These are phyloP conservation scores for Lampris incognitus DNA, from an alignment of 2,113 vertebrate genomes.

Conservation along the genomic window DNA sequence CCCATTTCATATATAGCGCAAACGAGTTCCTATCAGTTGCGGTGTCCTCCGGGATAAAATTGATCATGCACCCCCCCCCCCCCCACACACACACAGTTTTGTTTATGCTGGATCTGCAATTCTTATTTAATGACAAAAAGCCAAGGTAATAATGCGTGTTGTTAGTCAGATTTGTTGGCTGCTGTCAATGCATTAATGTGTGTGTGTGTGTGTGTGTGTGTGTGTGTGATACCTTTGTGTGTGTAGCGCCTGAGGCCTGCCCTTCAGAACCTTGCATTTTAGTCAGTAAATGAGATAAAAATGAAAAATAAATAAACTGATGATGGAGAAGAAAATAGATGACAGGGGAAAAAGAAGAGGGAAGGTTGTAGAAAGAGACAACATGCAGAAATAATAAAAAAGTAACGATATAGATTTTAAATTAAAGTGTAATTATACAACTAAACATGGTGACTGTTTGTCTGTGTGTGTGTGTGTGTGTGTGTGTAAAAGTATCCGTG, in stretches of 20 bases:
- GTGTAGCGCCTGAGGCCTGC: constrained; percentile 30
- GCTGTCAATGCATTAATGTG: constrained; percentile 18
- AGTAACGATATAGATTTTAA: constrained; percentile 4
- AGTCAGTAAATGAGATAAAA: constrained; percentile 34
- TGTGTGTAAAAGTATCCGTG: background rate
- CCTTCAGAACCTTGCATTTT: constrained; percentile 44
- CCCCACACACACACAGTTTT: background rate
- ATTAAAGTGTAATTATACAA: constrained; percentile 2
- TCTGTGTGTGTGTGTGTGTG: background rate
- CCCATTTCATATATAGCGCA: background rate
- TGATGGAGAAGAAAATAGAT: constrained; percentile 36
- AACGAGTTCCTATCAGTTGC: background rate
- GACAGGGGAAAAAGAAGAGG: background rate
- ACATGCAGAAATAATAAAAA: background rate
- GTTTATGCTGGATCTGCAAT: constrained; percentile 1
- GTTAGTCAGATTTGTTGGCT: constrained; percentile 28
- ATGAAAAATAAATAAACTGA: constrained; percentile 21
- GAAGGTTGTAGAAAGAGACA: constrained; percentile 5
- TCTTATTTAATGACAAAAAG: constrained; percentile 27
- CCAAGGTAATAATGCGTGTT: constrained; percentile 28
- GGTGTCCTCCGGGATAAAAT: background rate
- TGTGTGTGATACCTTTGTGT: constrained; percentile 33
- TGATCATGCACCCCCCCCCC: background rate
- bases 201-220: constrained; percentile 11
- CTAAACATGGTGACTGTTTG: too few species aligned